Evolutionary conservation across 2,113 vertebrate species (phyloP), one percentile per base, ranked within the genome.

Genomic region (Larimichthys polyactis): DNA sequence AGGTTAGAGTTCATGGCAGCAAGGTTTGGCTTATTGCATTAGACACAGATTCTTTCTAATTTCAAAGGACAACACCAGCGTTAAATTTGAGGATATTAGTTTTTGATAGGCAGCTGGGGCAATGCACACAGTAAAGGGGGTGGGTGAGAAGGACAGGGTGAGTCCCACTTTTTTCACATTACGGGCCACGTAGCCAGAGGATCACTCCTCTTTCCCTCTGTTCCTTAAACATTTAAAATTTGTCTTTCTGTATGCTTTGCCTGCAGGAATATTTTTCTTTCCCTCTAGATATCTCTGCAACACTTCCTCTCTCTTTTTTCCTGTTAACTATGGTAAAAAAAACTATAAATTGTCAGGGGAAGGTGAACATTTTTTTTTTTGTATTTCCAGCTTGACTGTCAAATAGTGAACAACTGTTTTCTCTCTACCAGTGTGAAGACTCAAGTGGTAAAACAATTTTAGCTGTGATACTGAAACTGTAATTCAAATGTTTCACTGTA

Each of bases 21-120:
- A 84, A 89, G 78, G 91, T 90, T 90, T 74, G 90, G 90, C 88
- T 95, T 92, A 93, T 79, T 90, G 90, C 91, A 94, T 95, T 95
- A 94, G 92, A 94, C 91, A 91, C 93, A 95, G 93, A 94, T 95
- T 94, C 91, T 94, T 95, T 94, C 86, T 92, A 84, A 94, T 95
- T 95, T 94, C 82, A 93, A 95, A 95, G 87, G 91, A 94, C 90
- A 95, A 95, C 94, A 95, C 89, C 79, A 79, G 85, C 86, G 71
- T 93, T 93, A 93, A 87, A 94, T 94, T 90, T 89, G 90, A 95
- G 94, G 93, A 94, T 95, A 95, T 94, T 94, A 93, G 81, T 94
- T 95, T 94, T 95, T 95, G 94, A 96, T 95, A 81, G 95, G 90
- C 95, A 95, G 93, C 93, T 88, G 89, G 82, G 90, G 80, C 84